phyloP scores from a whole-genome alignment of 2,113 vertebrate genomes.

The Pluvialis apricaria region DNA sequence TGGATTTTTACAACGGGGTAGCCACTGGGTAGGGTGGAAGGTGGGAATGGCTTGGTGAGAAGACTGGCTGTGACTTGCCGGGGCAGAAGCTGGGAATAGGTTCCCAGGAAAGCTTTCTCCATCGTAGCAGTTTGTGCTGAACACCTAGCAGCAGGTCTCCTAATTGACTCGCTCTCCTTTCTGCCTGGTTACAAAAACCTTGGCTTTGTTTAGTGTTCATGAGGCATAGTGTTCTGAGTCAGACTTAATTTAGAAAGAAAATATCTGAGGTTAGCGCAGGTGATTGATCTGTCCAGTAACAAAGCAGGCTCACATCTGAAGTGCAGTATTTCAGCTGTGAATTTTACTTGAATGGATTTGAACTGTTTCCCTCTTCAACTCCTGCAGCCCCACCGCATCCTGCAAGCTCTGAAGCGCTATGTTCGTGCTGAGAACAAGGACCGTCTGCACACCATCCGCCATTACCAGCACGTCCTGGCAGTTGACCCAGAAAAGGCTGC shows the following conservation, averaged over 20 bases:
- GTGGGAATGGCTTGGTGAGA: neutral
- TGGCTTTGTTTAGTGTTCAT: neutral
- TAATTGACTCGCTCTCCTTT: neutral
- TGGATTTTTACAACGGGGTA: accelerated
- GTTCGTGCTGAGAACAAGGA: conserved; percentile 96
- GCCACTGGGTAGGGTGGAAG: neutral
- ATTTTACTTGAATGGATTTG: neutral
- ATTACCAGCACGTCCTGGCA: conserved; percentile 95
- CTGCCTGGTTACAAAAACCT: neutral
- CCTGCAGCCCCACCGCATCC: conserved; percentile 89
- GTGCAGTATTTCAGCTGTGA: neutral
- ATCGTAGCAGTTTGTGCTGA: neutral
- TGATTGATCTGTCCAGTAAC: neutral
- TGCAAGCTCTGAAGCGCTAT: conserved; percentile 90
- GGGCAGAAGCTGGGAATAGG: neutral
- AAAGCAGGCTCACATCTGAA: neutral
- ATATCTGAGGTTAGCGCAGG: neutral
- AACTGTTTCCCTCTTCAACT: neutral
- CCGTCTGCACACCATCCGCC: conserved; percentile 92
- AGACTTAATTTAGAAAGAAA: neutral
- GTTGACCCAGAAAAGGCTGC: conserved; percentile 97
- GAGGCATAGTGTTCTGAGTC: neutral
- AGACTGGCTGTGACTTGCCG: neutral
- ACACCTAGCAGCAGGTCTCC: neutral
- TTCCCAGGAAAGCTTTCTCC: neutral